phyloP scores from a whole-genome alignment of 2,113 vertebrate genomes.

The Ceyx melanurus region DNA sequence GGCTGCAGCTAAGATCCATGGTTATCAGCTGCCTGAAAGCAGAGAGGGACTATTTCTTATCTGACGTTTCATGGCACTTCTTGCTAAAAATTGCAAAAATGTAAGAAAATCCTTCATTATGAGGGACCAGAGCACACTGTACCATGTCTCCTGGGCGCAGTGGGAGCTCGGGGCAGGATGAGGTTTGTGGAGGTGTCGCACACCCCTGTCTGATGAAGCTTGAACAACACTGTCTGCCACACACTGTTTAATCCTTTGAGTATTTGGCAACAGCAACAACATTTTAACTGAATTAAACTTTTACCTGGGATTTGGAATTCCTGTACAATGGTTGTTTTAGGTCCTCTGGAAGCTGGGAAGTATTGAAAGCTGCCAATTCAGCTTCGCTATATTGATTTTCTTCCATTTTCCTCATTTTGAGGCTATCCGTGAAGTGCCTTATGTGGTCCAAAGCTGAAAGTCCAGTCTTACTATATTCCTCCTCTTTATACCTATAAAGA shows the following conservation, averaged over 20 bases:
- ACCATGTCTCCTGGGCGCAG: neutral
- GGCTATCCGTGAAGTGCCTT: slow-evolving; percentile 92
- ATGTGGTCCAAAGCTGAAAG: slow-evolving; percentile 95
- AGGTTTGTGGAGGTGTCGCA: neutral
- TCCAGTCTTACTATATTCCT: slow-evolving; percentile 87
- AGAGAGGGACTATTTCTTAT: neutral
- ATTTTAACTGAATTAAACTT: slow-evolving; percentile 40
- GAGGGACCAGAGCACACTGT: neutral
- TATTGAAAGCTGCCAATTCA: slow-evolving; percentile 84
- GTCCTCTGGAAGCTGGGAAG: slow-evolving; percentile 86
- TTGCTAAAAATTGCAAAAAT: neutral
- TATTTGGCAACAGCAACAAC: slow-evolving; percentile 8
- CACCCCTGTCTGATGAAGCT: neutral
- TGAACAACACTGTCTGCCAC: neutral
- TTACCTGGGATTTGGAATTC: slow-evolving; percentile 99
- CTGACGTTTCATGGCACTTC: neutral
- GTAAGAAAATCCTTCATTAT: neutral
- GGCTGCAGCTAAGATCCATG: neutral
- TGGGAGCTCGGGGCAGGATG: neutral
- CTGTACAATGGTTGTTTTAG: slow-evolving; percentile 95
- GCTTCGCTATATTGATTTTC: slow-evolving; percentile 89
- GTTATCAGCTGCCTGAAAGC: neutral
- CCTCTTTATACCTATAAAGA: slow-evolving; percentile 86
- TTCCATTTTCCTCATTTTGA: slow-evolving; percentile 91
- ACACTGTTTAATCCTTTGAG: neutral